Conservation (phyloP, 92 coral and sea anemone genomes). For the Porites rus region DNA sequence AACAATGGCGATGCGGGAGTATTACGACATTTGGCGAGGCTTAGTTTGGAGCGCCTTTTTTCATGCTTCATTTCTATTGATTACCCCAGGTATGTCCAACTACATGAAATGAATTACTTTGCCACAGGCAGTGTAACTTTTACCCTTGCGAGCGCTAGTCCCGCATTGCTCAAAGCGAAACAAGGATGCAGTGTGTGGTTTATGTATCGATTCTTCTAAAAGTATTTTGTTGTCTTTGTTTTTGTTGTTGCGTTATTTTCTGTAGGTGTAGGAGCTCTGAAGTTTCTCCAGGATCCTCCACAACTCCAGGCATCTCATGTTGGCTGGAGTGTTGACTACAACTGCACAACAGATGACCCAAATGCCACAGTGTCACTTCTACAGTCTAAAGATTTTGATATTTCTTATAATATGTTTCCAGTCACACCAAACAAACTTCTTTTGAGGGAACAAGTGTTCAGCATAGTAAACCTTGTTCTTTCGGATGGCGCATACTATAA, state of each 20-base stretch:
- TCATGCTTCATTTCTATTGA: too few relatives aligned
- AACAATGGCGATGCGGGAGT: too few relatives aligned
- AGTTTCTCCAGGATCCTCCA: background rate
- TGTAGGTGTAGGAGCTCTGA: background rate
- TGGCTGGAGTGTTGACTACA: background rate
- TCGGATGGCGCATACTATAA: constrained; percentile 45
- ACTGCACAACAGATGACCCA: constrained; percentile 17
- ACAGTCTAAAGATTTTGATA: background rate
- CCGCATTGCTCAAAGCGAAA: too few relatives aligned
- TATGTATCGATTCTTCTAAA: too few relatives aligned
- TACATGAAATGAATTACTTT: too few relatives aligned
- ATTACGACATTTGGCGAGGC: too few relatives aligned
- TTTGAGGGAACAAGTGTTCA: constrained; percentile 41
- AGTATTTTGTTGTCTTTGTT: too few relatives aligned
- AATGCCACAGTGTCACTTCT: constrained; percentile 22
- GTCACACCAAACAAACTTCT: constrained; percentile 36
- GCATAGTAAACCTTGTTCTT: constrained; percentile 14
- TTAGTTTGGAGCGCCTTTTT: too few relatives aligned
- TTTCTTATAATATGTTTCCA: background rate
- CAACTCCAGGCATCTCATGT: background rate
- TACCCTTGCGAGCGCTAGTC: too few relatives aligned
- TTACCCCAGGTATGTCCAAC: too few relatives aligned
- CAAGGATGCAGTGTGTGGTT: too few relatives aligned
- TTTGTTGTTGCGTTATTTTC: background rate
- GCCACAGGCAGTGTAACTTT: too few relatives aligned